phyloP scores from a whole-genome alignment of 64 coral and sea anemone species.

The Dendrophyllia cribrosa region DNA sequence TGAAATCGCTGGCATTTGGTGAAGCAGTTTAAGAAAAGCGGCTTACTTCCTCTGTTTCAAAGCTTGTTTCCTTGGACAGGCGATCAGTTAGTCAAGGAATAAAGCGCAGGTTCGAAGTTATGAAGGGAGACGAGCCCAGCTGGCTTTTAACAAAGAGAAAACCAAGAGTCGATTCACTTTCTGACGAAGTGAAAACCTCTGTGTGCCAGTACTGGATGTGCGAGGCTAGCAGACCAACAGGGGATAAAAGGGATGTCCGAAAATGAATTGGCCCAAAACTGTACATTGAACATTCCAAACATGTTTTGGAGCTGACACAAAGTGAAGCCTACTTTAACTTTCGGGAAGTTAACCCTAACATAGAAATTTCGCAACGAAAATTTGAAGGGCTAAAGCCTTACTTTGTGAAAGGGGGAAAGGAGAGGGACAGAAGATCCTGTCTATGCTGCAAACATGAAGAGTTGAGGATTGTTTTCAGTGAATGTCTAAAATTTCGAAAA shows the following conservation, averaged over 20 bases:
- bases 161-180: neutral
- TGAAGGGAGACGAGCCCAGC: neutral
- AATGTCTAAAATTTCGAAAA: constrained; percentile 13
- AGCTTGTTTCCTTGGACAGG: constrained; percentile 1
- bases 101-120: neutral
- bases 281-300: constrained; percentile 22
- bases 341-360: neutral
- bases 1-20: constrained; percentile 36
- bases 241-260: constrained; percentile 18
- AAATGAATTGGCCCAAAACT: constrained; percentile 10
- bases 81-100: neutral
- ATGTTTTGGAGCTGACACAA: constrained; percentile 29
- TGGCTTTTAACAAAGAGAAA: constrained; percentile 29
- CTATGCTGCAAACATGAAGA: constrained; percentile 35
- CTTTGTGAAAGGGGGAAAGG: constrained; percentile 3
- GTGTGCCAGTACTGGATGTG: constrained; percentile 1
- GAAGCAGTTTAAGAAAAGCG: constrained; percentile 2
- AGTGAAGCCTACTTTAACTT: constrained; percentile 28
- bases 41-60: neutral
- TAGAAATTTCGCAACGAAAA: constrained; percentile 9
- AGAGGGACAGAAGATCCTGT: constrained; percentile 30
- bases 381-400: constrained; percentile 27
- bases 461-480: constrained; percentile 1
- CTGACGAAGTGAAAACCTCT: neutral
- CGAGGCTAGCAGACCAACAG: constrained; percentile 28